Evolutionary conservation across 2,113 vertebrate genomes (phyloP), one percentile per base, ranked within the genome.

Genomic region (Nothocercus julius): DNA sequence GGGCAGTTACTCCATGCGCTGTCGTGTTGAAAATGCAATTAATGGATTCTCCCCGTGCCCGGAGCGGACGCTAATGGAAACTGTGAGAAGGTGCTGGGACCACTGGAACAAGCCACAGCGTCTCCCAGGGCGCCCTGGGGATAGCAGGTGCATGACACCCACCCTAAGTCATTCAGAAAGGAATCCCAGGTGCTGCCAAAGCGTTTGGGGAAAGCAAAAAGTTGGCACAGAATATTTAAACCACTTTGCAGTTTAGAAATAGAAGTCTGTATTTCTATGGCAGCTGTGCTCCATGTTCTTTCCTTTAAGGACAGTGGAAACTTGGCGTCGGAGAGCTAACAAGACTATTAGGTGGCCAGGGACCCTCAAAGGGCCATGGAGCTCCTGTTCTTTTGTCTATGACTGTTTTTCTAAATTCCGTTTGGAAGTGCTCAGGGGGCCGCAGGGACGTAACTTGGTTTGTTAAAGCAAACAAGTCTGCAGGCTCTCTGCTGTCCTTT

Each of bases 1-100:
- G 87, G 67, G 87, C 64, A 86, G 58, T n/a, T 89, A 83, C 27
- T 96, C 54, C 42, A 72, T 17, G 47, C 80, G 76, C 22, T 53
- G 61, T 90, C 42, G 89, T 75, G 93, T 88, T 95, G 87, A 92
- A 95, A 96, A 93, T 66, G 11, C 86, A 96, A 68, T 38, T 75
- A 92, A 93, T 85, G 62, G 67, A 75, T 91, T 53, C 59, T 84
- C 70, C 61, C 79, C 64, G 77, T 3, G 9, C 87, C 56, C 83
- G 87, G 82, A 61, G 76, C 59, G 72, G 89, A 82, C 66, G 51
- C 64, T 95, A 85, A 91, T 70, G 91, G 86, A 92, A 95, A 95
- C 51, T 54, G 78, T 69, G 45, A 81, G 91, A 79, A 79, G 72
- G 77, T 76, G 42, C 81, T 87, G 68, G 93, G 83, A 82, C 32